A percentile compares a stretch with the other conserved stretches of the same genome.
These are phyloP conservation scores for Delia radicum DNA, from an alignment of 1,140 invertebrate genomes.

Conservation along the genomic window DNA sequence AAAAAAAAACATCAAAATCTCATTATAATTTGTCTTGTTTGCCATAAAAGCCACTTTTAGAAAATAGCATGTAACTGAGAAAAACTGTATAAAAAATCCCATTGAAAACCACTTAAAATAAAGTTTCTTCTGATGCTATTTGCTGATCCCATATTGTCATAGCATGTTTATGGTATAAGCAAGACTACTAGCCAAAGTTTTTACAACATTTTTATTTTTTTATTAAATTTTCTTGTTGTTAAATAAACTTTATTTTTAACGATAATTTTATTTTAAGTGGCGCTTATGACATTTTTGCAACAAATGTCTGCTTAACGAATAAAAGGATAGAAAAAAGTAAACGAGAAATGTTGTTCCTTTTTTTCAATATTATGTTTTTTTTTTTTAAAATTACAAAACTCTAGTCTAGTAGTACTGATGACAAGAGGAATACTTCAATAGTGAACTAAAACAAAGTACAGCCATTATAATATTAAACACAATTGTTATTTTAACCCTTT, in stretches of 20 bases:
- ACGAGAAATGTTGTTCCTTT: too few relatives aligned
- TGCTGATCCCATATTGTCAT: not conserved
- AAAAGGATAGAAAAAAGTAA: not conserved
- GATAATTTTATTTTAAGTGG: slow-evolving; percentile 19
- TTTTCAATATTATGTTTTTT: too few relatives aligned
- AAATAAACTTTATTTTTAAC: slow-evolving; percentile 13
- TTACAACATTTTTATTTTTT: not conserved
- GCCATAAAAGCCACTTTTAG: not conserved
- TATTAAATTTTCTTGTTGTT: not conserved
- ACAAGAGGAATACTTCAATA: too few relatives aligned
- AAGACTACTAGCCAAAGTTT: not conserved
- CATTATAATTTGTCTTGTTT: not conserved
- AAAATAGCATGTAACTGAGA: not conserved
- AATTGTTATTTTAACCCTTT: too few relatives aligned
- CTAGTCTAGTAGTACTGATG: too few relatives aligned
- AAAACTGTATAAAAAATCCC: not conserved
- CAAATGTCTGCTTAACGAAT: not conserved
- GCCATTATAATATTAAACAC: too few relatives aligned
- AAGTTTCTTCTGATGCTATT: not conserved
- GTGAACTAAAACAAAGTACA: too few relatives aligned
- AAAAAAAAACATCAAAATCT: not conserved
- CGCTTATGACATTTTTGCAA: slow-evolving; percentile 18
- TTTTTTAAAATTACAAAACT: too few relatives aligned
- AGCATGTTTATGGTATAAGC: not conserved
- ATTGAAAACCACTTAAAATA: not conserved